Evolutionary conservation across 2,888 invertebrate genomes (phyloP).

Genomic region (Leptarthrus brevirostris): DNA sequence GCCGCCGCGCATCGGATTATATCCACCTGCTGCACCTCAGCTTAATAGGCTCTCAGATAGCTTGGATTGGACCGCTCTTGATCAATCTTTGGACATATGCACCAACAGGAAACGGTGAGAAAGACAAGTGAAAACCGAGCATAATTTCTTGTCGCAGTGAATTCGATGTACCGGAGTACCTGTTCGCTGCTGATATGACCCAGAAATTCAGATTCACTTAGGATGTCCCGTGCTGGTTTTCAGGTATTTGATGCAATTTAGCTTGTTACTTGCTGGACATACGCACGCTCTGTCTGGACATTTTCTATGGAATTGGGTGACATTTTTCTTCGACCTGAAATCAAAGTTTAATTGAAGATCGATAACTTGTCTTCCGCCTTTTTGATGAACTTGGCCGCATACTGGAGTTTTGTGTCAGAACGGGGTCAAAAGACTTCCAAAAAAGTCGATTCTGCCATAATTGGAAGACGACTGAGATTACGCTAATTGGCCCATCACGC

Average conservation of each 20-base stretch:
- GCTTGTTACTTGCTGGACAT: too few species aligned
- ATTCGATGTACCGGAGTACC: neutral
- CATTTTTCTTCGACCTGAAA: neutral
- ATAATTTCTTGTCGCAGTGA: neutral
- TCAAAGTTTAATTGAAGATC: conserved; percentile 27
- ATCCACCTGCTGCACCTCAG: too few species aligned
- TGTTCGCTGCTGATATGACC: too few species aligned
- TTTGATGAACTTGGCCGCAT: conserved; percentile 7
- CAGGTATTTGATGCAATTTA: too few species aligned
- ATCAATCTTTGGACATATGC: neutral
- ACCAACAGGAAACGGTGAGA: neutral
- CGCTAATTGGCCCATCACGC: neutral
- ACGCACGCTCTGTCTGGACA: too few species aligned
- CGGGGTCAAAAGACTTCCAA: too few species aligned
- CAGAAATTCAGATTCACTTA: neutral
- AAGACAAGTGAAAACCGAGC: neutral
- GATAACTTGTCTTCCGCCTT: conserved; percentile 30
- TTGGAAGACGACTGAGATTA: neutral
- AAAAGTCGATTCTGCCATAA: neutral
- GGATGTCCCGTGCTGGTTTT: neutral
- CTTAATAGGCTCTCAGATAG: too few species aligned
- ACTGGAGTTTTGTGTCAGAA: too few species aligned
- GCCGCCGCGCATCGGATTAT: too few species aligned
- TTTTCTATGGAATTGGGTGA: too few species aligned
- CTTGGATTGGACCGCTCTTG: too few species aligned